phyloP scores from a whole-genome alignment of 2,888 invertebrate genomes.

The Boloria selene region DNA sequence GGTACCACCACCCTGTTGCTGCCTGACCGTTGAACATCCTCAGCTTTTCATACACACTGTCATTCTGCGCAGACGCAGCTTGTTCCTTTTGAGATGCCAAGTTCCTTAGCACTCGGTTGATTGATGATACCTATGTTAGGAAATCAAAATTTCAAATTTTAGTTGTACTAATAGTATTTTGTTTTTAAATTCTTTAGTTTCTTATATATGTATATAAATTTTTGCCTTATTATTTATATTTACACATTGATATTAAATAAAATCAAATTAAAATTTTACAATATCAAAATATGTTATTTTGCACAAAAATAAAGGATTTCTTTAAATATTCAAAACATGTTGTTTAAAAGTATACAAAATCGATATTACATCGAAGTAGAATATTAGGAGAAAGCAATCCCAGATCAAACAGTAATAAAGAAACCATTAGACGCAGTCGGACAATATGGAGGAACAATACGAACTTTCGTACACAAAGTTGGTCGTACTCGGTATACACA shows the following conservation, averaged over 20 bases:
- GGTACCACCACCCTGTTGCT: constrained; percentile 93
- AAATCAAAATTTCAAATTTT: background rate
- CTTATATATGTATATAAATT: too few relatives aligned
- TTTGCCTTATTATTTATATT: too few relatives aligned
- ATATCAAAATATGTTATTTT: too few relatives aligned
- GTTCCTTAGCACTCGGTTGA: constrained; percentile 98
- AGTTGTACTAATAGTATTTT: background rate
- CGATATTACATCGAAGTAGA: background rate
- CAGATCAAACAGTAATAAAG: constrained; percentile 23
- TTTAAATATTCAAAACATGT: too few relatives aligned
- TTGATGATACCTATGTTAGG: constrained; percentile 94
- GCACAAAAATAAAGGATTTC: too few relatives aligned
- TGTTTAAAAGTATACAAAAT: too few relatives aligned
- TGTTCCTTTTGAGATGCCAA: constrained; percentile 98
- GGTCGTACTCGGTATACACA: background rate
- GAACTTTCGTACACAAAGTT: constrained; percentile 20
- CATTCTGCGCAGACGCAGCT: constrained; percentile 89
- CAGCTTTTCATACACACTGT: constrained; percentile 96
- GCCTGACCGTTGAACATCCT: constrained; percentile 97
- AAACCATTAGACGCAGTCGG: constrained; percentile 20
- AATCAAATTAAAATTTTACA: too few relatives aligned
- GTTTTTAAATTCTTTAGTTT: too few relatives aligned
- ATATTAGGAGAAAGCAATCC: background rate
- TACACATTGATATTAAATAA: too few relatives aligned
- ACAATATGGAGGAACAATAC: constrained; percentile 21